Evolutionary conservation across 2,888 invertebrate genomes (phyloP).

Genomic region (Melipona bicolor): DNA sequence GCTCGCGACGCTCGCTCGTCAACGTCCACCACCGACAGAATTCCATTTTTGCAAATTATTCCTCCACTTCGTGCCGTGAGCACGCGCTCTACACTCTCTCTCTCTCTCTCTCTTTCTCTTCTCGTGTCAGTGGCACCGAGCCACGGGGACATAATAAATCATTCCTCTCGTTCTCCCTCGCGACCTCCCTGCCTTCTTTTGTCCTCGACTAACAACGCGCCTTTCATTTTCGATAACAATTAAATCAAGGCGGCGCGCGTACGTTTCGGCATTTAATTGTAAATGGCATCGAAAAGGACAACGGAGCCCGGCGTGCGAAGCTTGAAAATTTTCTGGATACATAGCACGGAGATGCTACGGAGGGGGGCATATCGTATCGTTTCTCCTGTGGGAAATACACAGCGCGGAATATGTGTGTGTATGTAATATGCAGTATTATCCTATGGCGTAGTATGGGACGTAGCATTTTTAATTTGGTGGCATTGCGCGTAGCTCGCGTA

Average conservation of each 20-base stretch:
- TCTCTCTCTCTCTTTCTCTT: conserved; percentile 12
- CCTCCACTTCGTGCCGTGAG: conserved; percentile 58
- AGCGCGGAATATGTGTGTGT: too few species aligned
- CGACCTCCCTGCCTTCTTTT: background rate
- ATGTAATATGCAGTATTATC: too few species aligned
- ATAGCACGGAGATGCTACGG: too few species aligned
- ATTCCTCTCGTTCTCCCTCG: conserved; percentile 54
- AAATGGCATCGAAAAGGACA: background rate
- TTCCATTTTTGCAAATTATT: conserved; percentile 74
- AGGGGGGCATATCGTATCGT: background rate
- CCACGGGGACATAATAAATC: conserved; percentile 67
- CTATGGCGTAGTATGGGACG: too few species aligned
- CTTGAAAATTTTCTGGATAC: background rate
- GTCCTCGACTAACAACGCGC: conserved; percentile 8
- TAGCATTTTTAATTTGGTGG: too few species aligned
- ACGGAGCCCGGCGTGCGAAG: background rate
- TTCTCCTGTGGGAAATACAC: background rate
- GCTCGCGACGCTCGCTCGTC: conserved; percentile 35
- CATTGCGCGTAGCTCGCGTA: too few species aligned
- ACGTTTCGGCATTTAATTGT: background rate
- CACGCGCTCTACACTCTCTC: background rate
- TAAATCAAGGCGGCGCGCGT: conserved; percentile 18
- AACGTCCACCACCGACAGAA: conserved; percentile 59
- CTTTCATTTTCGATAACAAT: conserved; percentile 9
- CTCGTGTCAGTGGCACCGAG: conserved; percentile 49